Percentiles rank a stretch among this genome's conserved stretches.
These are phyloP conservation scores for Drosophila hawaiiensis DNA, from an alignment of 2,888 invertebrate genomes.

Conservation along the genomic window DNA sequence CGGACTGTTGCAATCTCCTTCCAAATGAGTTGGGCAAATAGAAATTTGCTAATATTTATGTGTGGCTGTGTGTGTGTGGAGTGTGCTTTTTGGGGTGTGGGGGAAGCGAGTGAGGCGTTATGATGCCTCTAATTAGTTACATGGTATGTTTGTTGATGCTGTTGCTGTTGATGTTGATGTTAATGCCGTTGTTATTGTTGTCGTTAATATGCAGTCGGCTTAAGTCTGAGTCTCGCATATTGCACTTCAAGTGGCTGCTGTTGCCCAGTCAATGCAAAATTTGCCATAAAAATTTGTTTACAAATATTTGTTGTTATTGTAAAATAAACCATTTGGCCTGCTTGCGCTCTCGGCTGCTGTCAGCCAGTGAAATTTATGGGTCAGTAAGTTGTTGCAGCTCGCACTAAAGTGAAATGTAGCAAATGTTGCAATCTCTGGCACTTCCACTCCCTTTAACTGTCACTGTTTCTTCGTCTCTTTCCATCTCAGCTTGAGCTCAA, in stretches of 20 bases:
- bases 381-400: conserved; percentile 70
- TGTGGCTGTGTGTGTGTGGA: conserved; percentile 9
- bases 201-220: conserved; percentile 17
- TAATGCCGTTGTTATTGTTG: conserved; percentile 9
- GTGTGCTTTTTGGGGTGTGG: not conserved
- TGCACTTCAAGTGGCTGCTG: conserved; percentile 51
- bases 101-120: conserved; percentile 25
- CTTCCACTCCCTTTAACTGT: conserved; percentile 3
- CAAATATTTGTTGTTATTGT: conserved; percentile 57
- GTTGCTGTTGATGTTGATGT: conserved; percentile 24
- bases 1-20: conserved; percentile 73
- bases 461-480: conserved; percentile 19
- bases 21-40: conserved; percentile 74
- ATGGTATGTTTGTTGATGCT: conserved; percentile 31
- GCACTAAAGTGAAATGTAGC: conserved; percentile 57
- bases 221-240: conserved; percentile 29
- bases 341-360: conserved; percentile 36
- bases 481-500: conserved; percentile 31
- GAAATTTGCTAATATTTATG: conserved; percentile 75
- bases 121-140: conserved; percentile 76
- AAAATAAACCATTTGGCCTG: conserved; percentile 61
- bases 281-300: conserved; percentile 75
- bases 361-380: conserved; percentile 76
- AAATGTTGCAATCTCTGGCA: conserved; percentile 17
- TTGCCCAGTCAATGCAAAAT: conserved; percentile 52